These are phyloP conservation scores for Callosobruchus maculatus DNA, from an alignment of 2,888 invertebrate genomes.

Conservation along the genomic window DNA sequence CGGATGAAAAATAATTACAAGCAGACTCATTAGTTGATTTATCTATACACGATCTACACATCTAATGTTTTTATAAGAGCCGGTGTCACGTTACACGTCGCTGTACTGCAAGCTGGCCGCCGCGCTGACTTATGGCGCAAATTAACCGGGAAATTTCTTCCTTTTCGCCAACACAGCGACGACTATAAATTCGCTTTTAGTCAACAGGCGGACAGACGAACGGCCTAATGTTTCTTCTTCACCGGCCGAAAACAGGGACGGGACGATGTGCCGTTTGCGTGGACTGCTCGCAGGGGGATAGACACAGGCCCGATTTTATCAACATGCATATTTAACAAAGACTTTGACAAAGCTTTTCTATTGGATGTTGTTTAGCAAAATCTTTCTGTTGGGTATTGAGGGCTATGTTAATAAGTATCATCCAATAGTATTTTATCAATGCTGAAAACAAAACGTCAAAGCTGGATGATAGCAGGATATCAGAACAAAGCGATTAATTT, in stretches of 20 bases:
- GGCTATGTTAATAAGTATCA: no score
- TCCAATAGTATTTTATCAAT: no score
- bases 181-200: conserved; percentile 7
- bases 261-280: not conserved
- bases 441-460: no score
- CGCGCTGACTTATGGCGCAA: conserved; percentile 24
- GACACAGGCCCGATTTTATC: no score
- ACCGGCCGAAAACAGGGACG: not conserved
- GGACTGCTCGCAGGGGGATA: no score
- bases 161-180: conserved; percentile 11
- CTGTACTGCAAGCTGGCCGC: not conserved
- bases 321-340: no score
- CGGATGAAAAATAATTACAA: conserved; percentile 14
- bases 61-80: conserved; percentile 26
- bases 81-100: conserved; percentile 25
- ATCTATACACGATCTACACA: conserved; percentile 23
- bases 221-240: not conserved
- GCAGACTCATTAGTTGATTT: conserved; percentile 27
- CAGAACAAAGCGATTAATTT: no score
- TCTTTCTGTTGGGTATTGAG: no score
- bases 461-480: no score
- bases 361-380: no score
- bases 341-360: no score
- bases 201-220: not conserved
- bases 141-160: conserved; percentile 17